Evolutionary conservation across 2,113 vertebrate species (phyloP).

Genomic region (Okapia johnstoni): DNA sequence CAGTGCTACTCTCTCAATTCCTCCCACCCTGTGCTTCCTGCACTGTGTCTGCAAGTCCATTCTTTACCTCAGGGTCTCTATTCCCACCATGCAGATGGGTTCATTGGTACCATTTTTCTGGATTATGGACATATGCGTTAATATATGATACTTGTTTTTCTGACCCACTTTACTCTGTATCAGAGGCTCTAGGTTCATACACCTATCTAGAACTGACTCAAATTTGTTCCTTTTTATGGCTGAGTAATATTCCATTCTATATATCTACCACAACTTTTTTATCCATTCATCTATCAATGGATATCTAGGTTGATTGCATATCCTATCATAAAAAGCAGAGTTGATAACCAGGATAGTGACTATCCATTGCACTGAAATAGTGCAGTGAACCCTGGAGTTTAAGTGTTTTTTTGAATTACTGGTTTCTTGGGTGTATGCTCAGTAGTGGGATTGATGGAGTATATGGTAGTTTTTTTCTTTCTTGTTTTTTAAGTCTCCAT

Average conservation of each 20-base stretch:
- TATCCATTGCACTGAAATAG: background rate
- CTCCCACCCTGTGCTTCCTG: background rate
- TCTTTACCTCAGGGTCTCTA: background rate
- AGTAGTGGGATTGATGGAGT: background rate
- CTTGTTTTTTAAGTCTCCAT: background rate
- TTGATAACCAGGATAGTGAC: background rate
- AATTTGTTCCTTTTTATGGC: background rate
- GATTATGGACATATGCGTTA: background rate
- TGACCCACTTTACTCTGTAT: background rate
- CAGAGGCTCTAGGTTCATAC: background rate
- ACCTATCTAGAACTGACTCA: background rate
- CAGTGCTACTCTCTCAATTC: accelerated
- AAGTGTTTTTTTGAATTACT: background rate
- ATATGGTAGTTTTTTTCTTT: background rate
- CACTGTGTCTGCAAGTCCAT: background rate
- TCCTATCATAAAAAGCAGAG: background rate
- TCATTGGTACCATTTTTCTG: background rate
- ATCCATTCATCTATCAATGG: background rate
- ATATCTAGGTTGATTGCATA: background rate
- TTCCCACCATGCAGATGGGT: background rate
- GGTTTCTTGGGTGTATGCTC: background rate
- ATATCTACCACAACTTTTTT: background rate
- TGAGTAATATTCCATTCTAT: background rate
- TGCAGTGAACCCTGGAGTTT: background rate
- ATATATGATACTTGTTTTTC: background rate